A percentile compares a stretch with the other conserved stretches of the same genome.
Conservation (phyloP, 1,140 invertebrate genomes). For the Aphidius ervi region DNA sequence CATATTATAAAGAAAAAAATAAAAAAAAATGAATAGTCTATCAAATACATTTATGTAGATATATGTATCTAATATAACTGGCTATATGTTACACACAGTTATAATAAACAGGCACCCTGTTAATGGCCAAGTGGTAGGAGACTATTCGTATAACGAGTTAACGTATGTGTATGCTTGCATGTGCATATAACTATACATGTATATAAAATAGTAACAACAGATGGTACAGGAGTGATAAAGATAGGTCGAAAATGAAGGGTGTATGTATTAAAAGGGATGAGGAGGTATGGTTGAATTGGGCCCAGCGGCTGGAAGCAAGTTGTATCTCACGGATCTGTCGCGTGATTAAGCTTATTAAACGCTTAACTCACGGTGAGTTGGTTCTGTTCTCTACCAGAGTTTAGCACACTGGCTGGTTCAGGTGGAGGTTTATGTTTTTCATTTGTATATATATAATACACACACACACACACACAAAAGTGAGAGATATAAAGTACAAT, state of each 20-base stretch:
- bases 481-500: background rate
- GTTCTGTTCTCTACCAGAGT: conserved; percentile 22
- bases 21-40: conserved; percentile 3
- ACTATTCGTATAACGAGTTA: conserved; percentile 23
- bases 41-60: background rate
- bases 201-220: conserved; percentile 54
- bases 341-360: conserved; percentile 56
- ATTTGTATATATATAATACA: background rate
- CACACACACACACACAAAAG: background rate
- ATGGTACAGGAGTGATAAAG: conserved; percentile 43
- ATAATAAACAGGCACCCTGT: conserved; percentile 46
- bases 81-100: conserved; percentile 34
- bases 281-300: conserved; percentile 23
- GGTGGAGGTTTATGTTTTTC: too few species aligned
- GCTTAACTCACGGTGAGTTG: conserved; percentile 48
- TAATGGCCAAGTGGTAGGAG: conserved; percentile 28
- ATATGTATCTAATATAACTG: background rate
- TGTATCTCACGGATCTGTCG: conserved; percentile 55
- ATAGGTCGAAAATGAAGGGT: conserved; percentile 14
- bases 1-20: background rate
- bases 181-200: conserved; percentile 38
- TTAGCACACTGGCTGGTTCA: conserved; percentile 11
- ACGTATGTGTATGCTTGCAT: conserved; percentile 28
- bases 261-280: conserved; percentile 13
- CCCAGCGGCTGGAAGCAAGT: conserved; percentile 45